Base-by-base conservation (phyloP, 1,140 invertebrate species). In the Chymomyza costata region DNA sequence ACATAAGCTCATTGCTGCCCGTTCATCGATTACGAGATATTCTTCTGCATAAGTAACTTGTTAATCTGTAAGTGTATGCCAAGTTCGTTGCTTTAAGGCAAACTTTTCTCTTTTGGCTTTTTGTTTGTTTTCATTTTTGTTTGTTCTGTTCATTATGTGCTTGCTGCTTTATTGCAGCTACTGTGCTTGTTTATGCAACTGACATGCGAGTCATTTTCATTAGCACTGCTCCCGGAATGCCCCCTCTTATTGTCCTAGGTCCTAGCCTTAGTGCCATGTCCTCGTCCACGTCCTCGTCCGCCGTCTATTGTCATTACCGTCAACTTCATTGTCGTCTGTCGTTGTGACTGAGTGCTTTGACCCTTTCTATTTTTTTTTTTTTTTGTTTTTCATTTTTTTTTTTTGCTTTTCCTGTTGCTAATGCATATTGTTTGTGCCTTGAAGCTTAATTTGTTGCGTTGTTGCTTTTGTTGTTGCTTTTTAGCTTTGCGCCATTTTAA, bases 371-470 rank as follows among this genome's bases (percentile, higher is more conserved):
- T 15, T 32, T 15, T 48, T 37, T 34, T 39, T 31, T 40, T 44
- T 49, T 31, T 53, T 48, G n/a, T 41, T 18, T 32, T 47, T 49
- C 28, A n/a, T 15, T 48, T 37, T 34, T 39, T 31, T 40, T 44
- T 49, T 31, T 53, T 48, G n/a, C 37, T 18, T 32, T 47, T 49
- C 28, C n/a, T n/a, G 38, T 32, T 47, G 45, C 49, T 78, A 76
- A 78, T 78, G 71, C 71, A 78, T 66, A 76, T 70, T 76, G 71
- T 76, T 63, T 78, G 71, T 56, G 66, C 65, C 71, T 53, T 67
- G 62, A 28, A 54, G 73, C 66, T 71, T 64, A 54, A 59, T 76
- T 66, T 78, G 71, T 68, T 63, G 71, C 50, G 47, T 54, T 76
- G 62, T 65, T 50, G n/a, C n/a, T n/a, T n/a, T n/a, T n/a, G n/a